Evolutionary conservation across 2,888 invertebrate genomes (phyloP).

Genomic region (Drosophila recens): DNA sequence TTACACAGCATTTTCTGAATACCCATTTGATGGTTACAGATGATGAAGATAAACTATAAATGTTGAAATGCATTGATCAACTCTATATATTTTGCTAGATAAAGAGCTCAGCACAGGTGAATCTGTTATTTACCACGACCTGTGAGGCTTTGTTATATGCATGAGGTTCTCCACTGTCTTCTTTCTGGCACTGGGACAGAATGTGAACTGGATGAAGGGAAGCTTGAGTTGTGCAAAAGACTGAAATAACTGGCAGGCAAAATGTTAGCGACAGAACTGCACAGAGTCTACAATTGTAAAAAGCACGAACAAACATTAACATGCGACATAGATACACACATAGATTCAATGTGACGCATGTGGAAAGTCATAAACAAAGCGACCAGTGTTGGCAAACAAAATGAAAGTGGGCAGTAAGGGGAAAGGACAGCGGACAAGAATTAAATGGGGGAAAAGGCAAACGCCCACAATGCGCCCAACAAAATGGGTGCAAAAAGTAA

Average conservation of each 20-base stretch:
- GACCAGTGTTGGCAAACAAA: conserved; percentile 19
- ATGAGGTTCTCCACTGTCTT: neutral
- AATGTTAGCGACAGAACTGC: conserved; percentile 38
- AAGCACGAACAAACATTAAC: conserved; percentile 25
- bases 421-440: neutral
- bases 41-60: neutral
- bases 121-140: conserved; percentile 1
- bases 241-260: conserved; percentile 3
- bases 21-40: neutral
- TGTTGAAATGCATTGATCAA: conserved; percentile 1
- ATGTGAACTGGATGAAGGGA: neutral
- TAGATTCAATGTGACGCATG: conserved; percentile 2
- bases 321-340: conserved; percentile 8
- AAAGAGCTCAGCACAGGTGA: conserved; percentile 1
- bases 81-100: conserved; percentile 7
- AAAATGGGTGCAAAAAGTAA: neutral
- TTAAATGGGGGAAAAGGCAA: neutral
- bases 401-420: conserved; percentile 4
- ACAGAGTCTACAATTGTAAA: conserved; percentile 16
- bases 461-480: neutral
- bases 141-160: neutral
- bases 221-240: neutral
- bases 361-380: conserved; percentile 24
- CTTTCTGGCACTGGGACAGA: neutral
- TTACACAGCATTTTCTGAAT: neutral